Evolutionary conservation across 2,113 vertebrate genomes (phyloP).

Genomic region (Paratilapia polleni): DNA sequence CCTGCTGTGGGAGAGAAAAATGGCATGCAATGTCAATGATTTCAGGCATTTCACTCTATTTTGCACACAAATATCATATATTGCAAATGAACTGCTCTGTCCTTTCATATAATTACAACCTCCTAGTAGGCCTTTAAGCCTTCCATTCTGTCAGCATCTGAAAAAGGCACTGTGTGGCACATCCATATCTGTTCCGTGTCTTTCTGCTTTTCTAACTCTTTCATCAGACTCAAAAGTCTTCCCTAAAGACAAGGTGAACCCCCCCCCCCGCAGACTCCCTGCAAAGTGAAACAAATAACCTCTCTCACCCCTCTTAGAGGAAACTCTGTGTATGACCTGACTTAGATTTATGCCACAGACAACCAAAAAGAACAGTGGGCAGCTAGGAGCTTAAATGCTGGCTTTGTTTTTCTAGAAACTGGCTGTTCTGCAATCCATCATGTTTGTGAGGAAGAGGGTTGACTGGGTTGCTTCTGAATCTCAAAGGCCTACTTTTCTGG

Average conservation of each 20-base stretch:
- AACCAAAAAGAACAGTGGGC: constrained; percentile 44
- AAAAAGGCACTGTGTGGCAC: background rate
- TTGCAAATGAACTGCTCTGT: background rate
- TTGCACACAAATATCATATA: background rate
- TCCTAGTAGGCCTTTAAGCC: background rate
- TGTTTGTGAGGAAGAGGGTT: constrained; percentile 7
- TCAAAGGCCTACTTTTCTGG: background rate
- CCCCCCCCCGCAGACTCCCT: constrained; percentile 7
- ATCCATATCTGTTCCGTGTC: background rate
- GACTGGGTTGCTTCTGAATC: constrained; percentile 1
- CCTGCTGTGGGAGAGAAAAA: background rate
- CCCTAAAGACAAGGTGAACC: constrained; percentile 31
- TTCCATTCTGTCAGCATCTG: background rate
- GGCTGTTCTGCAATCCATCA: constrained; percentile 61
- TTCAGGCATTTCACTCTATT: background rate
- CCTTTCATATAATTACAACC: background rate
- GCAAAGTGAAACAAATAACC: constrained; percentile 67
- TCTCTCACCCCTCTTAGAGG: constrained; percentile 31
- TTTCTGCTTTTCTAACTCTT: background rate
- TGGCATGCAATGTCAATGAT: background rate
- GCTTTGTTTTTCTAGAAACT: constrained; percentile 60
- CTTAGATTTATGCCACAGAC: constrained; percentile 62
- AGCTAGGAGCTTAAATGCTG: constrained; percentile 53
- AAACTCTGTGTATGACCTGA: constrained; percentile 43
- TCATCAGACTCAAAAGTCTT: constrained; percentile 16